These are phyloP conservation scores for Polyergus mexicanus DNA, from an alignment of 1,140 invertebrate species.

Conservation along the genomic window DNA sequence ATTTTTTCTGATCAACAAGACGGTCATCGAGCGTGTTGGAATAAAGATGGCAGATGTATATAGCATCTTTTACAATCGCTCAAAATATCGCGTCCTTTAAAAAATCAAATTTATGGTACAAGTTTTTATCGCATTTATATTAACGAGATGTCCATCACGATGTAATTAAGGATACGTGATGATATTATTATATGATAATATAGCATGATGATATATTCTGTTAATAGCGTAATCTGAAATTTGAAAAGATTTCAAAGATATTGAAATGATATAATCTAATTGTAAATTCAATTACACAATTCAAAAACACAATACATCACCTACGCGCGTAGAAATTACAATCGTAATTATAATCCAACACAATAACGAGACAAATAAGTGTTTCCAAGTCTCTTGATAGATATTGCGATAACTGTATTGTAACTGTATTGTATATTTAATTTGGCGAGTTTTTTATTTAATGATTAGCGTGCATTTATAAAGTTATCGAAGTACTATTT, in stretches of 20 bases:
- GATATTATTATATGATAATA: not conserved
- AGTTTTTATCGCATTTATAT: not conserved
- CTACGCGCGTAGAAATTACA: not conserved
- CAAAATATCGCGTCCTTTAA: not conserved
- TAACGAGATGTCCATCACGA: not conserved
- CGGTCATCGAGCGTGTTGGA: not conserved
- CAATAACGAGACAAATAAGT: constrained; percentile 24
- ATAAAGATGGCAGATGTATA: constrained; percentile 35
- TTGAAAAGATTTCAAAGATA: not conserved
- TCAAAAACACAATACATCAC: constrained; percentile 2
- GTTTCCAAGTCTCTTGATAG: not conserved
- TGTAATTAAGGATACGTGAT: constrained; percentile 10
- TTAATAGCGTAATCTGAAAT: not conserved
- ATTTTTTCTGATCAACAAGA: not conserved
- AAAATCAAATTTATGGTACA: constrained; percentile 3
- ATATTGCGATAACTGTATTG: constrained; percentile 25
- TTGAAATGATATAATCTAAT: not conserved
- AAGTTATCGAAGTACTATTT: constrained; percentile 38
- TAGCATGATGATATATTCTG: not conserved
- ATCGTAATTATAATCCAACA: constrained; percentile 25
- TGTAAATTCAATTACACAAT: not conserved
- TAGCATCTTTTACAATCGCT: constrained; percentile 29
- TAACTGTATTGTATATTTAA: constrained; percentile 54
- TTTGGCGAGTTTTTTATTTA: constrained; percentile 52
- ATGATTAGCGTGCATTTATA: constrained; percentile 38